A percentile compares a stretch with the other conserved stretches of the same genome.
phyloP scores from a whole-genome alignment of 2,113 vertebrate species.

The Brachypodius melanocephalos region DNA sequence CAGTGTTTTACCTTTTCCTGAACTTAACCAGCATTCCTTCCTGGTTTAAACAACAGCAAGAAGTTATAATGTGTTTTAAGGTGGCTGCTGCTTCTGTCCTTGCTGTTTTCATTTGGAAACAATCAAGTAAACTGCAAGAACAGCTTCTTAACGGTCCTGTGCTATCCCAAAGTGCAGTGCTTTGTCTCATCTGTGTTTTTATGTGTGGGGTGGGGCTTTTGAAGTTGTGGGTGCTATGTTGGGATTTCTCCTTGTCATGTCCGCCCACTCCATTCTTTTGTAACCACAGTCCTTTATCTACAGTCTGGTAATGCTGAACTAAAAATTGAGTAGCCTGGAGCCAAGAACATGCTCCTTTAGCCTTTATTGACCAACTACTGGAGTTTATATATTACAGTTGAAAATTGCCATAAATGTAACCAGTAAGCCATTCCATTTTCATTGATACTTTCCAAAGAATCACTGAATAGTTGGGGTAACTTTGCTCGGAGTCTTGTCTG shows the following conservation, averaged over 20 bases:
- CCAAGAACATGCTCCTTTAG: not conserved
- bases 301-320: not conserved
- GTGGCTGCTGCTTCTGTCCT: not conserved
- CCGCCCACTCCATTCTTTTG: not conserved
- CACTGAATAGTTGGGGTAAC: not conserved
- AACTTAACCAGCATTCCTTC: not conserved
- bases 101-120: not conserved
- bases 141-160: not conserved
- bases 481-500: not conserved
- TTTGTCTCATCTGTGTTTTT: not conserved
- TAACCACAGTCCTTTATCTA: not conserved
- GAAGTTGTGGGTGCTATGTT: not conserved
- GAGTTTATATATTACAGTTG: not conserved
- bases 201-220: not conserved
- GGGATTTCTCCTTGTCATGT: not conserved
- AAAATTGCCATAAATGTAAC: not conserved
- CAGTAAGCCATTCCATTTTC: not conserved
- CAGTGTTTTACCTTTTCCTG: not conserved
- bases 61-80: not conserved
- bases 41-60: not conserved
- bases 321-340: not conserved
- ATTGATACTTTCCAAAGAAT: not conserved
- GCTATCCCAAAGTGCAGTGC: not conserved
- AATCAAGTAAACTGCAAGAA: not conserved
- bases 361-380: not conserved